Percentiles rank a stretch among this genome's conserved stretches.
Conservation (phyloP, 1,140 invertebrate species). For the Philotrypesis tridentata region DNA sequence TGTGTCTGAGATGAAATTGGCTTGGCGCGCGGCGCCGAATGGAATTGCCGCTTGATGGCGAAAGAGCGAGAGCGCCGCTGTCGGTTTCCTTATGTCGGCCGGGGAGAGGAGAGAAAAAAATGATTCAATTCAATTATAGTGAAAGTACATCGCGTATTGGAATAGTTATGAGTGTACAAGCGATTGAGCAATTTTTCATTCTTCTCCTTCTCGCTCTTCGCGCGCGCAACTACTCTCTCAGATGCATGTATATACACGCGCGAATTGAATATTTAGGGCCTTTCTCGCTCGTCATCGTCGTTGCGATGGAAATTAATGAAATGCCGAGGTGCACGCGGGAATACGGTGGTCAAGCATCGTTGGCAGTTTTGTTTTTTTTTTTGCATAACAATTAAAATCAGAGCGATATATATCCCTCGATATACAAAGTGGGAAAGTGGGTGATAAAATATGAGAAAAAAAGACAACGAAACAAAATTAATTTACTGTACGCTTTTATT, state of each 20-base stretch:
- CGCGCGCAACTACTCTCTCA: no score
- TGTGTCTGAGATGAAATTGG: constrained; percentile 26
- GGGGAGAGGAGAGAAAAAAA: neutral
- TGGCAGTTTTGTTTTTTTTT: no score
- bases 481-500: constrained; percentile 74
- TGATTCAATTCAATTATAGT: neutral
- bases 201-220: no score
- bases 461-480: constrained; percentile 53
- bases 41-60: neutral
- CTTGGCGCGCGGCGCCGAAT: neutral
- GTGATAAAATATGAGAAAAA: constrained; percentile 43
- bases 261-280: no score
- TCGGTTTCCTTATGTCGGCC: neutral
- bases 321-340: neutral
- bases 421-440: neutral
- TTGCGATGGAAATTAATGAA: neutral
- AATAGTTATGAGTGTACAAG: no score
- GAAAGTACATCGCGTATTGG: no score
- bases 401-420: neutral
- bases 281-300: neutral
- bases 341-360: neutral
- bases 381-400: neutral
- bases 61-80: no score
- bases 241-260: no score
- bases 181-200: no score